Evolutionary conservation across 37 sponge, comb jelly and placozoan genomes (phyloP), one percentile per base, ranked within the genome.

Genomic region (Crambe crambe): DNA sequence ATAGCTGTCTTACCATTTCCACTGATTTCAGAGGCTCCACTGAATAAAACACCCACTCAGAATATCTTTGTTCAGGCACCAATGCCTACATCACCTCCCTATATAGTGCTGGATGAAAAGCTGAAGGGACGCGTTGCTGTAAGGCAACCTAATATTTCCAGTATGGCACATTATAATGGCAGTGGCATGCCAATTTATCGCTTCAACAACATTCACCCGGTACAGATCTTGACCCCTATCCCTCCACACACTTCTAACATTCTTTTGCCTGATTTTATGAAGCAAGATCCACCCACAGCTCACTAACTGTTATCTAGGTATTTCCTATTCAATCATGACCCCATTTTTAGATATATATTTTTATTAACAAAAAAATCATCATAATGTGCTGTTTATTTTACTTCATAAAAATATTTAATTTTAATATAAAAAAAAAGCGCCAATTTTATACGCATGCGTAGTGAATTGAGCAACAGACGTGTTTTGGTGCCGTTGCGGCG

Each of bases 181-280:
- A 71, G 26, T 31, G 12, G 61, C 27, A 56, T 80, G 80, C 80
- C 80, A 2, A 71, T 70, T 18, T 80, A 80, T 31, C 70, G 72
- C 25, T 59, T 80, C 30, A 64, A 64, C 2, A 65, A 21, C 22
- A 37, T 80, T 10, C 80, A 80, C 30, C 80, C 80, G n/a, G 9
- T 80, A 10, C 80, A 80, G 43, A 41, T 80, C 20, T 38, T 80
- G 4, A 38, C 72, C 42, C 40, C 65, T 29, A 68, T 61, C 43
- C 72, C 51, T 17, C 26, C 72, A 5, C 40, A 29, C 20, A 20
- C 38, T 20, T 29, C 69, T 37, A 5, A 37, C 21, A 34, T 68
- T 29, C 6, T 22, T 27, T 56, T 31, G 5, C 56, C 54, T 22
- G 42, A 56, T 54, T 47, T 54, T 25, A 32, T 73, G 34, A 56